Evolutionary conservation across 2,888 invertebrate species (phyloP).

Genomic region (Amphimallon solstitiale): DNA sequence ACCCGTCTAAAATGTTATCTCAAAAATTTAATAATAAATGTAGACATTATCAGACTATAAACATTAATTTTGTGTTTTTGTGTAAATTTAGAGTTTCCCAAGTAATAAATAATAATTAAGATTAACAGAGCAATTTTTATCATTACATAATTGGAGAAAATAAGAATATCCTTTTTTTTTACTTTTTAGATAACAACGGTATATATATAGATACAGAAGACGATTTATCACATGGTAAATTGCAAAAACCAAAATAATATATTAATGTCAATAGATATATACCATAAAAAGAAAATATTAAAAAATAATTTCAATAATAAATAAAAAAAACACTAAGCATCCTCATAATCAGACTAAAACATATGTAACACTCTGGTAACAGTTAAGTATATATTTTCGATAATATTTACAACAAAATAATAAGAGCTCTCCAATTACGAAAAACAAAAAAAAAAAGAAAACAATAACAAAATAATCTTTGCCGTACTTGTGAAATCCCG

Average conservation of each 20-base stretch:
- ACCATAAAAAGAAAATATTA: constrained; percentile 6
- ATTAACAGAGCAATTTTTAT: too few relatives aligned
- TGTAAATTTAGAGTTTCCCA: too few relatives aligned
- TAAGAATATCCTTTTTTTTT: too few relatives aligned
- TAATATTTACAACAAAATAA: not conserved
- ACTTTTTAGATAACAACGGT: not conserved
- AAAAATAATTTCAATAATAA: constrained; percentile 11
- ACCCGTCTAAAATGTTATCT: too few relatives aligned
- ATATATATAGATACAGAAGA: constrained; percentile 1
- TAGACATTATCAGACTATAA: too few relatives aligned
- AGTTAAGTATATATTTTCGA: constrained; percentile 21
- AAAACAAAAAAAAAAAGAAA: too few relatives aligned
- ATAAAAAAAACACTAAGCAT: constrained; percentile 34
- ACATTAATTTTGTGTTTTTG: too few relatives aligned
- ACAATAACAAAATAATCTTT: too few relatives aligned
- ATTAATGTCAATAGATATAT: not conserved
- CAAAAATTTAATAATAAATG: too few relatives aligned
- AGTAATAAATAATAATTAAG: too few relatives aligned
- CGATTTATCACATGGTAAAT: constrained; percentile 23
- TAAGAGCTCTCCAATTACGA: constrained; percentile 12
- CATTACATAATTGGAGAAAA: too few relatives aligned
- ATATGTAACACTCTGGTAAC: constrained; percentile 35
- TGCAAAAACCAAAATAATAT: constrained; percentile 6
- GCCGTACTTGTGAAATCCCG: not conserved
- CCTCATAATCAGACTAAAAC: constrained; percentile 34